phyloP scores from a whole-genome alignment of 1,140 invertebrate genomes.

The Listronotus oregonensis region DNA sequence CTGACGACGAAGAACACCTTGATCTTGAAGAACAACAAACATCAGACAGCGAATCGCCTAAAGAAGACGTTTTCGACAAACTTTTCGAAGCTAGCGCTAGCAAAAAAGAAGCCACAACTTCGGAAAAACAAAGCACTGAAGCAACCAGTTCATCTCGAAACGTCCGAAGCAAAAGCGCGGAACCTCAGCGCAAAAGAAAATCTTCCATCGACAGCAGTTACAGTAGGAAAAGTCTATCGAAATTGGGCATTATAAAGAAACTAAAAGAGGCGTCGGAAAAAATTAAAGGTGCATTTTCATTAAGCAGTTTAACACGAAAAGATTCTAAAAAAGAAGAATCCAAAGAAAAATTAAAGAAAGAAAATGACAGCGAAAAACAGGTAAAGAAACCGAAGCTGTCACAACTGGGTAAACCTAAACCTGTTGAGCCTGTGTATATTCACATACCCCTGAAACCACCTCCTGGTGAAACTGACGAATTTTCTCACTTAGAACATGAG shows the following conservation, averaged over 20 bases:
- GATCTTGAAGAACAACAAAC: constrained; percentile 12
- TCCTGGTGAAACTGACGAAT: constrained; percentile 49
- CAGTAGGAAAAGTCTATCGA: constrained; percentile 51
- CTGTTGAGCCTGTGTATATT: constrained; percentile 48
- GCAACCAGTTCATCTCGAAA: background rate
- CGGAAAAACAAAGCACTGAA: background rate
- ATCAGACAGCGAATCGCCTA: constrained; percentile 4
- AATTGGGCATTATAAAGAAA: constrained; percentile 49
- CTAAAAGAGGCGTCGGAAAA: constrained; percentile 47
- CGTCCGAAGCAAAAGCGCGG: constrained; percentile 45
- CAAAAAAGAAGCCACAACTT: background rate
- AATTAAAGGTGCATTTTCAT: constrained; percentile 46
- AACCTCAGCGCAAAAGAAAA: constrained; percentile 50
- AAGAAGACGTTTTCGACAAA: constrained; percentile 33
- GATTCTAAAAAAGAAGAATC: constrained; percentile 19
- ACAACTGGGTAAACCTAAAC: constrained; percentile 13
- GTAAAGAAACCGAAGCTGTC: constrained; percentile 24
- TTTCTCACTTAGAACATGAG: constrained; percentile 48
- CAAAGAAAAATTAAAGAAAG: constrained; percentile 10
- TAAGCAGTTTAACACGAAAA: constrained; percentile 27
- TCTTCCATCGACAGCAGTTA: constrained; percentile 52
- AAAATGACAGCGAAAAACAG: constrained; percentile 19
- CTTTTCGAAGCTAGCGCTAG: constrained; percentile 30
- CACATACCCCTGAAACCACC: constrained; percentile 54
- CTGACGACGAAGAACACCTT: background rate